Conservation (phyloP, 2,888 invertebrate species). For the Caenorhabditis panamensis region DNA sequence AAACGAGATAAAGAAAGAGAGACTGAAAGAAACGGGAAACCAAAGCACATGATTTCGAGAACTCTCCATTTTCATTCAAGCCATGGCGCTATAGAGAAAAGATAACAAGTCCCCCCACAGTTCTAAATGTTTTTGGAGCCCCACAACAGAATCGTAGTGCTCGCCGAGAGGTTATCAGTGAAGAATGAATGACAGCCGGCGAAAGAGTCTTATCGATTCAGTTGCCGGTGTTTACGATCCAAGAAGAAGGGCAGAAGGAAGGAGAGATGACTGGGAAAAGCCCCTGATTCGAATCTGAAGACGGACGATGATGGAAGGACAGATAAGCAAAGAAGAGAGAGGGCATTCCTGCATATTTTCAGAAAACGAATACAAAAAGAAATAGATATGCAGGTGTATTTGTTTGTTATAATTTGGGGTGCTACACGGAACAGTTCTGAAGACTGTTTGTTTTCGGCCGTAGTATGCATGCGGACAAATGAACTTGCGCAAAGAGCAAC, state of each 20-base stretch:
- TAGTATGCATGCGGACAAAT: background rate
- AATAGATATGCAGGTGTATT: too few relatives aligned
- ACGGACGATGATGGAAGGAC: background rate
- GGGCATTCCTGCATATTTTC: conserved; percentile 13
- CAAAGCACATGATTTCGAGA: too few relatives aligned
- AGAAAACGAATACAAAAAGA: conserved; percentile 5
- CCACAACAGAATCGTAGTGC: conserved; percentile 2
- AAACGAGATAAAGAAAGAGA: background rate
- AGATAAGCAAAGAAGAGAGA: conserved; percentile 9
- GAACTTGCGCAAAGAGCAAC: background rate
- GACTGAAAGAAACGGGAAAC: too few relatives aligned
- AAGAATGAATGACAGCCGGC: conserved; percentile 1
- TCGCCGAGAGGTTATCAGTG: conserved; percentile 9
- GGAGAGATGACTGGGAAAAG: conserved; percentile 3
- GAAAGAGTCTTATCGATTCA: conserved; percentile 40
- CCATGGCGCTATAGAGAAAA: too few relatives aligned
- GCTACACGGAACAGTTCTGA: background rate
- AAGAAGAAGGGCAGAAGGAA: conserved; percentile 10
- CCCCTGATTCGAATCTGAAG: conserved; percentile 38
- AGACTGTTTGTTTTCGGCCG: background rate
- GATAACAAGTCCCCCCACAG: background rate
- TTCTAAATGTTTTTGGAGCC: background rate
- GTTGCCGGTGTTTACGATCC: conserved; percentile 29
- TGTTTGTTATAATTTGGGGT: too few relatives aligned
- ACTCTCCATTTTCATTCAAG: background rate